Evolutionary conservation across 2,113 vertebrate species (phyloP).

Genomic region (Turnix velox): DNA sequence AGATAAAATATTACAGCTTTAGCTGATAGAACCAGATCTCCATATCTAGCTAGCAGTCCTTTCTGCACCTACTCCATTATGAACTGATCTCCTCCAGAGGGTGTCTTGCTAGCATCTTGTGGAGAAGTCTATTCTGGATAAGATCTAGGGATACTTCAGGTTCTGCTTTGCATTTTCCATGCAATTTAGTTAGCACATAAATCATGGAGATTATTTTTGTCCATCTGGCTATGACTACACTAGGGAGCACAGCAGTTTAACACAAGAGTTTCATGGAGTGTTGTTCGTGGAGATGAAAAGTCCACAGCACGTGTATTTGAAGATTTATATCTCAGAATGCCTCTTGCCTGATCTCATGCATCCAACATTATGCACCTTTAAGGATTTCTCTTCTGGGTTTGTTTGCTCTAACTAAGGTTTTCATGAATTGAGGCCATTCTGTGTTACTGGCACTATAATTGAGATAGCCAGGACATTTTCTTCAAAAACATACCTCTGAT

Average conservation of each 20-base stretch:
- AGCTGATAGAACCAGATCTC: not conserved
- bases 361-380: not conserved
- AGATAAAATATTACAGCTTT: not conserved
- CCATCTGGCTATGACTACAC: not conserved
- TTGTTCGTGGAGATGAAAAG: not conserved
- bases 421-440: not conserved
- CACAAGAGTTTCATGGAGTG: not conserved
- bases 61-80: not conserved
- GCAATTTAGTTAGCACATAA: not conserved
- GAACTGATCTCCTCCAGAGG: not conserved
- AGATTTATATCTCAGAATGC: not conserved
- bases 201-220: not conserved
- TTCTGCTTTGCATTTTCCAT: not conserved
- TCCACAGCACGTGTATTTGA: not conserved
- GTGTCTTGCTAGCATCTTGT: not conserved
- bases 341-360: not conserved
- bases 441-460: not conserved
- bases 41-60: not conserved
- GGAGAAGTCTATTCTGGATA: not conserved
- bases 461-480: not conserved
- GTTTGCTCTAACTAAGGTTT: not conserved
- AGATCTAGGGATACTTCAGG: not conserved
- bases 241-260: not conserved
- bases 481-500: not conserved
- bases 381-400: not conserved